These are phyloP conservation scores for Myxocyprinus asiaticus DNA, from an alignment of 2,113 vertebrate species.

Conservation along the genomic window DNA sequence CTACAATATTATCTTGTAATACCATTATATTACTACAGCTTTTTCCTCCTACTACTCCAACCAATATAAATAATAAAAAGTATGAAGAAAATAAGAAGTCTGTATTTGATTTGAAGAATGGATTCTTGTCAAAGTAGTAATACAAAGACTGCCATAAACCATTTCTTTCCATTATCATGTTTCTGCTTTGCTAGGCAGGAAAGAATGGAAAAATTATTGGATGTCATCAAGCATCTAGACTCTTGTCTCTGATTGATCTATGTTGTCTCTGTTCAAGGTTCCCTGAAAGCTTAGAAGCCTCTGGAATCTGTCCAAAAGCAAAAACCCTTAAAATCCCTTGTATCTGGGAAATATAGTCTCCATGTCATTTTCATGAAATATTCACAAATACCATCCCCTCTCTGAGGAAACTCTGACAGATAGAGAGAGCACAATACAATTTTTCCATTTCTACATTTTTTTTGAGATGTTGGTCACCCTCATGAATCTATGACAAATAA, in stretches of 20 bases:
- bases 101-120: too few species aligned
- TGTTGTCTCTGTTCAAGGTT: slow-evolving; percentile 20
- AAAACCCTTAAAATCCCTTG: background rate
- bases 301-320: slow-evolving; percentile 43
- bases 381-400: slow-evolving; percentile 30
- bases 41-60: too few species aligned
- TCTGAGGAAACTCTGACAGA: background rate
- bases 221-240: slow-evolving; percentile 19
- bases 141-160: background rate
- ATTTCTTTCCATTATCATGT: slow-evolving; percentile 31
- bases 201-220: background rate
- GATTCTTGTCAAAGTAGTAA: background rate
- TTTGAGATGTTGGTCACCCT: background rate
- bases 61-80: too few species aligned
- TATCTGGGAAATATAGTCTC: slow-evolving; percentile 1
- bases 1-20: too few species aligned
- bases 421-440: background rate
- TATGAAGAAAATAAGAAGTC: too few species aligned
- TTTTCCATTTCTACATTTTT: background rate
- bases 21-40: too few species aligned
- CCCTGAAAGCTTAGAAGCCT: slow-evolving; percentile 21
- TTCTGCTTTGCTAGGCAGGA: slow-evolving; percentile 11
- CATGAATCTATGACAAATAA: background rate
- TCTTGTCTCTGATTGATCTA: slow-evolving; percentile 33
- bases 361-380: slow-evolving; percentile 39